These are phyloP conservation scores for Sitophilus oryzae DNA, from an alignment of 1,140 invertebrate genomes.

Conservation along the genomic window DNA sequence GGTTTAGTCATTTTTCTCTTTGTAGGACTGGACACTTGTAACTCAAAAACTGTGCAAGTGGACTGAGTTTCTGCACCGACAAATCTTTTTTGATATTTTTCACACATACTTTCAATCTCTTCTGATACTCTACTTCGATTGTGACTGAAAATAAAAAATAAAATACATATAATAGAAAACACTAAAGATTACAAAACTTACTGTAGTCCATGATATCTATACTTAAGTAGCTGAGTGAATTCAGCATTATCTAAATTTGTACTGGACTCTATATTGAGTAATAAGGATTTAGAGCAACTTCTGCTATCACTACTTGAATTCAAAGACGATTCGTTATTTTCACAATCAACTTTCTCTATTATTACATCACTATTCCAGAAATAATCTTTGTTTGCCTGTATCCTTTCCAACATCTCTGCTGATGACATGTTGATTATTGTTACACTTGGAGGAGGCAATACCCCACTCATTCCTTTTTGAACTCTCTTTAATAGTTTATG, in stretches of 20 bases:
- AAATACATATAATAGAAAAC: neutral
- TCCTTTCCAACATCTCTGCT: slow-evolving; percentile 51
- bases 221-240: slow-evolving; percentile 52
- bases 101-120: slow-evolving; percentile 54
- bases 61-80: slow-evolving; percentile 61
- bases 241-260: slow-evolving; percentile 40
- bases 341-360: slow-evolving; percentile 28
- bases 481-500: slow-evolving; percentile 37
- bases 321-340: slow-evolving; percentile 5
- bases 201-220: slow-evolving; percentile 59
- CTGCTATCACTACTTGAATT: slow-evolving; percentile 18
- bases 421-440: slow-evolving; percentile 56
- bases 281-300: slow-evolving; percentile 15
- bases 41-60: slow-evolving; percentile 55
- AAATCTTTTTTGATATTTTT: slow-evolving; percentile 55
- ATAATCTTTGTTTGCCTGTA: slow-evolving; percentile 30
- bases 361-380: slow-evolving; percentile 28
- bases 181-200: slow-evolving; percentile 45
- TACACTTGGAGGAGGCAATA: slow-evolving; percentile 60
- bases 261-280: slow-evolving; percentile 25
- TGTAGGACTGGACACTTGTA: slow-evolving; percentile 47
- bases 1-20: slow-evolving; percentile 50
- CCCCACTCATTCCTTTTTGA: slow-evolving; percentile 50
- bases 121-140: slow-evolving; percentile 56
- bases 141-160: slow-evolving; percentile 49